Evolutionary conservation across 2,888 invertebrate genomes (phyloP).

Genomic region (Drosophila meridiana): DNA sequence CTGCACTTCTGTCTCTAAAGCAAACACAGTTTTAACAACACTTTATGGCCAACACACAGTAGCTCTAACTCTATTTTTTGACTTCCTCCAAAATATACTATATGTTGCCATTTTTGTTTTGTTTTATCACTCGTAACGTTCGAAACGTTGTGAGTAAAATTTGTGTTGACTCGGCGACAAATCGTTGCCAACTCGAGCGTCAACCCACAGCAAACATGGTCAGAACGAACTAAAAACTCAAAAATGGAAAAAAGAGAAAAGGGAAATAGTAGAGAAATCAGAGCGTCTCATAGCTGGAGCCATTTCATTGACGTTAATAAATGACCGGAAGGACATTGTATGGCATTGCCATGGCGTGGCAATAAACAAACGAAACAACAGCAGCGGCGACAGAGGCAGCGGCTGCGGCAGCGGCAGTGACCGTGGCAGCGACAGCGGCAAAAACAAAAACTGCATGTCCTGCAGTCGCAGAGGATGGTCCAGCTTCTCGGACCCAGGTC

Average conservation of each 20-base stretch:
- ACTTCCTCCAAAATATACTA: slow-evolving; percentile 30
- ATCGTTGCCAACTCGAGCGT: slow-evolving; percentile 72
- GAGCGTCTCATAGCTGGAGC: slow-evolving; percentile 50
- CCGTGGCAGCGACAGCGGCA: slow-evolving; percentile 35
- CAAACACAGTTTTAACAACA: slow-evolving; percentile 27
- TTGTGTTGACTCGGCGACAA: slow-evolving; percentile 78
- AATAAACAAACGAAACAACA: slow-evolving; percentile 71
- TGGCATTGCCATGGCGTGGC: slow-evolving; percentile 71
- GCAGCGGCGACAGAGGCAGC: slow-evolving; percentile 9
- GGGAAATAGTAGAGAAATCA: slow-evolving; percentile 30
- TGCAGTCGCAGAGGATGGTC: slow-evolving; percentile 49
- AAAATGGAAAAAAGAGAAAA: slow-evolving; percentile 20
- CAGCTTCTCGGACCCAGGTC: slow-evolving; percentile 50
- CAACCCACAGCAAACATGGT: slow-evolving; percentile 47
- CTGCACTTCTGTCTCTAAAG: neutral
- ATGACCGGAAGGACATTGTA: slow-evolving; percentile 81
- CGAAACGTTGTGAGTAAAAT: slow-evolving; percentile 52
- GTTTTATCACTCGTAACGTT: slow-evolving; percentile 42
- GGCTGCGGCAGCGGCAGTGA: slow-evolving; percentile 31
- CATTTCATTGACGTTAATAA: slow-evolving; percentile 79
- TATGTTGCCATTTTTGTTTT: slow-evolving; percentile 48
- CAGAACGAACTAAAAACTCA: slow-evolving; percentile 24
- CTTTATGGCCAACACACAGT: slow-evolving; percentile 14
- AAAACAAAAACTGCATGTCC: slow-evolving; percentile 48
- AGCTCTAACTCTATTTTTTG: slow-evolving; percentile 1